These are phyloP conservation scores for Channa striata DNA, from an alignment of 2,797 vertebrate species.

Conservation along the genomic window DNA sequence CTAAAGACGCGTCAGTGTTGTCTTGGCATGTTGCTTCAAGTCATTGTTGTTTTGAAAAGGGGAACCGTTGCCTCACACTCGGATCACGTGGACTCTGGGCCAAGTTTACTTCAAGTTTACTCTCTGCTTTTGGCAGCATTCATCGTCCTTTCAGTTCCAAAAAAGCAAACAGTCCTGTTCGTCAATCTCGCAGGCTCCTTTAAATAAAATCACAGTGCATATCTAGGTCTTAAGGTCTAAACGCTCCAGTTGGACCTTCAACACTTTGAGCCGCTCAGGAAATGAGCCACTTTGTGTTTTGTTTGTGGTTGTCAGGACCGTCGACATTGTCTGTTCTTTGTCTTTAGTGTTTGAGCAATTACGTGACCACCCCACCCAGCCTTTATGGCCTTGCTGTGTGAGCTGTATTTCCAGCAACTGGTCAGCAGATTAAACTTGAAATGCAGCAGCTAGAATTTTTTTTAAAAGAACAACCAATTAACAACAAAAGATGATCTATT, in stretches of 20 bases:
- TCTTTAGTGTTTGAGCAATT: slow-evolving; percentile 32
- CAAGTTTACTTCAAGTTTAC: neutral
- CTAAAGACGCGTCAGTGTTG: neutral
- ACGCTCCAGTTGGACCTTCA: neutral
- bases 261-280: slow-evolving; percentile 15
- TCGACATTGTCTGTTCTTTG: slow-evolving; percentile 46
- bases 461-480: too few relatives aligned
- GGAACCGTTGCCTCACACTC: neutral
- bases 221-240: neutral
- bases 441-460: neutral
- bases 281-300: slow-evolving; percentile 14
- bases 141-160: too few relatives aligned
- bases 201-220: too few relatives aligned
- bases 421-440: neutral
- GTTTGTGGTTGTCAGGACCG: slow-evolving; percentile 36
- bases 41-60: neutral
- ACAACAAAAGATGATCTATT: too few relatives aligned
- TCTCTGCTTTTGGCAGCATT: neutral
- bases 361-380: slow-evolving; percentile 34
- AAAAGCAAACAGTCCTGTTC: too few relatives aligned
- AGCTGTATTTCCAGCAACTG: neutral
- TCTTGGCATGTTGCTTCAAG: neutral
- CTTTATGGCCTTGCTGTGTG: neutral
- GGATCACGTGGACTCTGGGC: neutral
- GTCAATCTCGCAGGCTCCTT: too few relatives aligned